phyloP scores from a whole-genome alignment of 2,113 vertebrate genomes.

The Henicopernis longicauda region DNA sequence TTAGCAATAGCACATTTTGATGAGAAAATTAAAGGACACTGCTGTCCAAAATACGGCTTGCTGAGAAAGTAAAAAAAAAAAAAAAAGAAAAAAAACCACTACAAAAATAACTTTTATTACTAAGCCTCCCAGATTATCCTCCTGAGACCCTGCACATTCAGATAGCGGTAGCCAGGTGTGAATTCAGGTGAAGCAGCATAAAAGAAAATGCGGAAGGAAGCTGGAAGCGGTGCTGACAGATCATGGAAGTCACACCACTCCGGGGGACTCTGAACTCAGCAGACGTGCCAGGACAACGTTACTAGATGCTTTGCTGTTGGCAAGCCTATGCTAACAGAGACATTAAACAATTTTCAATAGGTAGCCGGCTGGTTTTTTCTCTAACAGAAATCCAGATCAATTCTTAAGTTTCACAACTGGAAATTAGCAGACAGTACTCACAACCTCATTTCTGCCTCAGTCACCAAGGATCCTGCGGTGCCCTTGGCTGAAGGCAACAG shows the following conservation, averaged over 20 bases:
- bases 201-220: background rate
- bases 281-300: rapidly evolving
- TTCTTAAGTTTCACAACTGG: background rate
- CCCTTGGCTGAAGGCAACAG: background rate
- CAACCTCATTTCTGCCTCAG: background rate
- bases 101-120: background rate
- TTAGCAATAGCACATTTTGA: background rate
- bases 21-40: background rate
- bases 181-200: background rate
- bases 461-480: background rate
- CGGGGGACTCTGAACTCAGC: background rate
- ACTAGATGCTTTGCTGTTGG: background rate
- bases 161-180: rapidly evolving
- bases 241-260: background rate
- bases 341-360: background rate
- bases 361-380: background rate
- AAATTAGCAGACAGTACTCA: background rate
- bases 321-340: background rate
- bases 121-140: background rate
- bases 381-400: background rate
- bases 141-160: background rate
- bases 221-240: background rate
- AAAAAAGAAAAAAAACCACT: background rate
- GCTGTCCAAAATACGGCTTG: background rate
- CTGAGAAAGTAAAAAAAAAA: background rate